These are phyloP conservation scores for Plutella xylostella DNA, from an alignment of 2,888 invertebrate genomes.

Conservation along the genomic window DNA sequence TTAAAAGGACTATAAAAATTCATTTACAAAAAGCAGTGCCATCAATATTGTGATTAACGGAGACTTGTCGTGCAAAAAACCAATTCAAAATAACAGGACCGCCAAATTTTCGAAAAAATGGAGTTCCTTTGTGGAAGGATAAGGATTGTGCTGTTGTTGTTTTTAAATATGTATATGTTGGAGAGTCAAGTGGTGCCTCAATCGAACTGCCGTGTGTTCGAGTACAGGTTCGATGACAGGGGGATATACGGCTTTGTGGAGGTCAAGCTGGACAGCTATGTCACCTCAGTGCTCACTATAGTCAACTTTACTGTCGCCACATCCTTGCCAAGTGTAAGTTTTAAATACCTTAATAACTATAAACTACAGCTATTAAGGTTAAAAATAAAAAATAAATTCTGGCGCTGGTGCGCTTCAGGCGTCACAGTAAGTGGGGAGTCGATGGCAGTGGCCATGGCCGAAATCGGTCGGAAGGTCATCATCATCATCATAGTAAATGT, in stretches of 20 bases:
- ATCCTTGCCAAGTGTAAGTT: conserved; percentile 34
- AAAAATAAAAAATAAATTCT: too few relatives aligned
- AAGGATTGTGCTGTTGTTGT: conserved; percentile 21
- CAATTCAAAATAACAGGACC: too few relatives aligned
- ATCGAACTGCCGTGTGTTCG: conserved; percentile 44
- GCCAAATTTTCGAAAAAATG: background rate
- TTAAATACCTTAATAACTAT: background rate
- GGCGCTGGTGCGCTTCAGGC: too few relatives aligned
- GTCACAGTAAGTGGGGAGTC: too few relatives aligned
- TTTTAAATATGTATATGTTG: conserved; percentile 25
- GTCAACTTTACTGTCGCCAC: conserved; percentile 41
- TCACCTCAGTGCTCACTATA: conserved; percentile 27
- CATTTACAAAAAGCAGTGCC: too few relatives aligned
- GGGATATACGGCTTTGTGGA: conserved; percentile 34
- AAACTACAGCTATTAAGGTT: too few relatives aligned
- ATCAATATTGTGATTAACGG: too few relatives aligned
- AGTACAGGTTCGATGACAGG: conserved; percentile 33
- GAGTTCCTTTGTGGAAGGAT: background rate
- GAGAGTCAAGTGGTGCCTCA: conserved; percentile 30
- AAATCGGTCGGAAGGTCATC: too few relatives aligned
- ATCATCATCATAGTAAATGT: too few relatives aligned
- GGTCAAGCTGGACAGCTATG: conserved; percentile 28
- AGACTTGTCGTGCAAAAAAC: too few relatives aligned
- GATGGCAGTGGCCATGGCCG: too few relatives aligned
- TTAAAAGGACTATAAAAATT: too few relatives aligned